Evolutionary conservation across 2,113 vertebrate genomes (phyloP), one percentile per base, ranked within the genome.

Genomic region (Galbula dea): DNA sequence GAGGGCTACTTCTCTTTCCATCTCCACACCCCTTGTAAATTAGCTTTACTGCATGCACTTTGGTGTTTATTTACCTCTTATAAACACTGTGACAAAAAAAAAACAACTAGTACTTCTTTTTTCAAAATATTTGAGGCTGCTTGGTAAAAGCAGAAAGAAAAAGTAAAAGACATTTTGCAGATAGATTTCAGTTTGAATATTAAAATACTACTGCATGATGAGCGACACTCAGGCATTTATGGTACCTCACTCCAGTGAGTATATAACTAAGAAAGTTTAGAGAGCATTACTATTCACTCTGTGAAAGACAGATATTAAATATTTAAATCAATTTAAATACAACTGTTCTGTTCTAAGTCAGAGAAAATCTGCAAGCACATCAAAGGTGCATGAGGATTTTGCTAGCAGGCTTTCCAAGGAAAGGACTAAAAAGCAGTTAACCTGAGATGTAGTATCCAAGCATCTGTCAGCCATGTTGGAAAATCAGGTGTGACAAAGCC

Each of bases 301-400:
- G 37, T 69, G 71, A 88, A 87, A 82, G 69, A 66, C 15, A 46
- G 54, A 54, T 68, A 90, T 69, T 73, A 94, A 95, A 88, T 92
- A 93, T 90, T 84, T 75, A 94, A 91, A 87, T 73, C 46, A 48
- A 75, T 93, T 90, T 92, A 86, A 88, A 92, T 80, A 26, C 58
- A 85, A 54, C 79, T 83, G 21, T 81, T 92, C 74, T 32, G 15
- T 83, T 94, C 37, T 54, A 75, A 91, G 45, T 57, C 58, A 77
- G 79, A 88, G 75, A 91, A 94, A 93, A 94, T 77, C 37, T 0
- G 0, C 43, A 57, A 89, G 54, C 2, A 3, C 45, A 52, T 63
- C 54, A 26, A 90, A 92, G 62, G 37, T 3, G 0, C 0, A 0
- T 1, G 3, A 78, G 34, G 73, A 71, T 86, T 95, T 94, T 62